Percentiles rank a stretch among this genome's conserved stretches.
These are phyloP conservation scores for Argopecten irradians DNA, from an alignment of 1,140 invertebrate genomes.

Conservation along the genomic window DNA sequence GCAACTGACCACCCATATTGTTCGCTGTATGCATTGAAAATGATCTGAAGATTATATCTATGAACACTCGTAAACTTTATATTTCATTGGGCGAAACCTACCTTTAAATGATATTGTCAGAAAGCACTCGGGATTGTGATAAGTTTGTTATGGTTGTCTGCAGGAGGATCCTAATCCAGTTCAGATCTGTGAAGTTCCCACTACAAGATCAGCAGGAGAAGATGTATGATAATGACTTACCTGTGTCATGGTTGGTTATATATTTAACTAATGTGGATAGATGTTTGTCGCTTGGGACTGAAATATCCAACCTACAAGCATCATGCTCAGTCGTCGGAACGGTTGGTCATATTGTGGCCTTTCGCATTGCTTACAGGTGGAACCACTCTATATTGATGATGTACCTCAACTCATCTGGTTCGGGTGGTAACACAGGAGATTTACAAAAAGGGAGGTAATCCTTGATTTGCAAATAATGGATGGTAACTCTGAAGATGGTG, in stretches of 20 bases:
- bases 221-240: conserved; percentile 7
- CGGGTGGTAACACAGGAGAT: neutral
- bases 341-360: neutral
- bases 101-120: too few species aligned
- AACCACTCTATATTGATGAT: neutral
- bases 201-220: neutral
- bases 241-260: neutral
- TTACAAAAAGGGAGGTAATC: neutral
- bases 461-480: neutral
- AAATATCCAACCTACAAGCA: neutral
- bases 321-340: neutral
- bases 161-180: conserved; percentile 14
- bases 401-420: neutral
- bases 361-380: neutral
- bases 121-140: too few species aligned
- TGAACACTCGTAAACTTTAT: too few species aligned
- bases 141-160: neutral
- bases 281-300: neutral
- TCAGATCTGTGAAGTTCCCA: neutral
- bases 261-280: neutral
- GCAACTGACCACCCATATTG: too few species aligned
- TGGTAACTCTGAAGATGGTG: neutral
- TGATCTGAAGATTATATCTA: too few species aligned
- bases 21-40: too few species aligned
- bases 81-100: too few species aligned